These are phyloP conservation scores for Ferrisia virgata DNA, from an alignment of 2,888 invertebrate genomes.

Conservation along the genomic window DNA sequence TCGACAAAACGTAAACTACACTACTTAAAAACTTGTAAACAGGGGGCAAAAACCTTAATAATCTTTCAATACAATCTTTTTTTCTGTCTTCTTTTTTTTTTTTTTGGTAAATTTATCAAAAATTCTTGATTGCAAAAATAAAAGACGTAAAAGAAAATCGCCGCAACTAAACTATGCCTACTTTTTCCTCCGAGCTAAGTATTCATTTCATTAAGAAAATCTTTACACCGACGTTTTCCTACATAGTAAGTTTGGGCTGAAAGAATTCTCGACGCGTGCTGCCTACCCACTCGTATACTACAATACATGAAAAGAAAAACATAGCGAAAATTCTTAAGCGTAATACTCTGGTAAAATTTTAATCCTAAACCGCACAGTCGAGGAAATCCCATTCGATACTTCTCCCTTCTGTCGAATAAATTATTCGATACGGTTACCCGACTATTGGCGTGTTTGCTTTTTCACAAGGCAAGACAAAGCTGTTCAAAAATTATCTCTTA, in stretches of 20 bases:
- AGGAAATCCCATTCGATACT: neutral
- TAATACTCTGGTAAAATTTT: neutral
- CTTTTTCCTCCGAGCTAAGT: neutral
- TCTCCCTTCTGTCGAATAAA: conserved; percentile 7
- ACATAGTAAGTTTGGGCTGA: neutral
- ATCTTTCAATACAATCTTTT: neutral
- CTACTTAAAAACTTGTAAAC: neutral
- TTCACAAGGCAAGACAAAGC: neutral
- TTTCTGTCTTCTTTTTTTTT: too few species aligned
- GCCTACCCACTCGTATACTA: neutral
- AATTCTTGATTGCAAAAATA: neutral
- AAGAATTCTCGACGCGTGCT: neutral
- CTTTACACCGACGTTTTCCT: neutral
- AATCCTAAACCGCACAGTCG: neutral
- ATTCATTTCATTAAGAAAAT: neutral
- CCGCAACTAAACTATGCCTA: neutral
- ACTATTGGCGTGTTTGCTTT: neutral
- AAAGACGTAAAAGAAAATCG: neutral
- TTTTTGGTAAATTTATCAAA: neutral
- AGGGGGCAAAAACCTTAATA: neutral
- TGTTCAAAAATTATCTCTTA: neutral
- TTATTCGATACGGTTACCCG: neutral
- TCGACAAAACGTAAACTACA: neutral
- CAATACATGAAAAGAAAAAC: neutral
- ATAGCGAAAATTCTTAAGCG: neutral